Base-by-base conservation (phyloP, 2,113 vertebrate genomes). In the Orthonyx spaldingii region DNA sequence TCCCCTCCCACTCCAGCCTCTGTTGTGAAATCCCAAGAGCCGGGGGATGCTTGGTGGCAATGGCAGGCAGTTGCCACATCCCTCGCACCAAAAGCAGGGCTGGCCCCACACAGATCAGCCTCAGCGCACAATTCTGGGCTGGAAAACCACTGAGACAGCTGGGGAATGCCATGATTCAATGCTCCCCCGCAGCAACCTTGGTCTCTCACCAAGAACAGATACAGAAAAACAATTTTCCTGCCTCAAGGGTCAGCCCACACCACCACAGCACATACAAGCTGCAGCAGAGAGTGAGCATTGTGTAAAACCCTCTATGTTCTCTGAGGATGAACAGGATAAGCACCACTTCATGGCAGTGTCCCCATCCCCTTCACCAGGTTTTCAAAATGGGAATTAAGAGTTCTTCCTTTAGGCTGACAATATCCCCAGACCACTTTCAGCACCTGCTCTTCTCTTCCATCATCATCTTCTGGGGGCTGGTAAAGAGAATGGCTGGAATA, bases 41-140 rank as follows among this genome's bases (percentile, higher is more conserved):
- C 0, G 0, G 24, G 52, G 70, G 44, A 71, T 30, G 52, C 49
- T 71, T 1, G 0, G 42, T 28, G 35, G 65, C 0, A 1, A 12
- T 20, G 55, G 41, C 35, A 65, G 63, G 60, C 79, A 87, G 57
- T 79, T 72, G 91, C 57, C 6, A 1, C 1, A 1, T 50, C 28
- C 79, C 59, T 88, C 42, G 2, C 46, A 49, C n/a, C 1, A 1
- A 65, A 26, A 66, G 50, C 5, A 0, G 66, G 47, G 66, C 47
- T 83, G 76, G 47, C 23, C 35, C 46, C n/a, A 15, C 9, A 20
- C 60, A 91, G 16, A 64, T 74, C 46, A 52, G 27, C 22, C 50
- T 61, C 63, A 44, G 70, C 0, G 0, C 33, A 28, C 50, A 84
- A 10, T 55, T 86, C 61, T 94, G 60, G 60, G 65, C 87, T 74